Percentiles rank a stretch among this genome's conserved stretches.
Conservation (phyloP, 2,888 invertebrate species). For the Lasioglossum malachurum region DNA sequence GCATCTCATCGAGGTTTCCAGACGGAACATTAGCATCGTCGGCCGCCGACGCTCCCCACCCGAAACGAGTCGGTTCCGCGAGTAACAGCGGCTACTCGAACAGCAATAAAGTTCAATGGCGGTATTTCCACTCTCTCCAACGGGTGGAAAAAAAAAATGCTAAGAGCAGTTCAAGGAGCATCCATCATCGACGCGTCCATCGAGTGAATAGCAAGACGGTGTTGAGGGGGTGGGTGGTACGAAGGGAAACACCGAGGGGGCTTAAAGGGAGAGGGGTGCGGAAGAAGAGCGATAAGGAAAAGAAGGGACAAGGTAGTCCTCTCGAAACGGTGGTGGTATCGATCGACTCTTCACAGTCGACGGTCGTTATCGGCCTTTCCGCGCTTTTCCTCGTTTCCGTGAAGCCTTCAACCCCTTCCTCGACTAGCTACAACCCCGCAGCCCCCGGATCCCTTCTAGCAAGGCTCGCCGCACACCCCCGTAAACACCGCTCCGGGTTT, state of each 20-base stretch:
- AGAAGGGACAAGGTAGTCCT: slow-evolving; percentile 48
- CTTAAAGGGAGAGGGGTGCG: slow-evolving; percentile 4
- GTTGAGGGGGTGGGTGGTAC: not conserved
- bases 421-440: slow-evolving; percentile 13
- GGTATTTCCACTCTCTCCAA: slow-evolving; percentile 54
- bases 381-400: slow-evolving; percentile 65
- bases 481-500: slow-evolving; percentile 57
- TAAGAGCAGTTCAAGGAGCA: slow-evolving; percentile 53
- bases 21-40: not conserved
- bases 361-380: slow-evolving; percentile 70
- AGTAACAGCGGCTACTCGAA: slow-evolving; percentile 46
- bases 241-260: not conserved
- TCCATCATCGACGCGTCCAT: slow-evolving; percentile 34
- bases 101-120: slow-evolving; percentile 57
- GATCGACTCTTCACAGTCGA: slow-evolving; percentile 68
- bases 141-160: slow-evolving; percentile 42
- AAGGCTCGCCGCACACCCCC: slow-evolving; percentile 13
- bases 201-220: slow-evolving; percentile 30
- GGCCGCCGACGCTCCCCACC: not conserved
- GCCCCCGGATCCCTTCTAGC: not conserved
- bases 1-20: not conserved
- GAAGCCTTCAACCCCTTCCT: slow-evolving; percentile 59
- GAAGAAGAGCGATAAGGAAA: slow-evolving; percentile 40
- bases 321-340: slow-evolving; percentile 61
- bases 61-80: slow-evolving; percentile 1